These are phyloP conservation scores for Eospalax fontanierii DNA, from an alignment of 2,797 vertebrate species.

Conservation along the genomic window DNA sequence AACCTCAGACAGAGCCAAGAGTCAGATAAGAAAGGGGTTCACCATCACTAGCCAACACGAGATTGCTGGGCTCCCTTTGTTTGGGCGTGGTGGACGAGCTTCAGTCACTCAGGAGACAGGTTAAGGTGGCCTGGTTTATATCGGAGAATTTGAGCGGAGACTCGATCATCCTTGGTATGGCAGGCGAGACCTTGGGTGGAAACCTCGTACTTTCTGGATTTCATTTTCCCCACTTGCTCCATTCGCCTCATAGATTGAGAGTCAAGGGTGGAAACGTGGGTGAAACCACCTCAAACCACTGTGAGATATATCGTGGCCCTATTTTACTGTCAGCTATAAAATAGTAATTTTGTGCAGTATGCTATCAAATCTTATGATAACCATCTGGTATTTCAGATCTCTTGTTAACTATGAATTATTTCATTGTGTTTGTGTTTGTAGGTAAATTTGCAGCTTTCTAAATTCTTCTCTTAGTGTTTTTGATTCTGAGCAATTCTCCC, in stretches of 20 bases:
- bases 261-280: not conserved
- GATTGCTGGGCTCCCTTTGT: not conserved
- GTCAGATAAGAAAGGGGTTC: not conserved
- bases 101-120: not conserved
- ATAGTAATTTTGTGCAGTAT: not conserved
- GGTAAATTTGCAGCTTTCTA: not conserved
- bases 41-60: not conserved
- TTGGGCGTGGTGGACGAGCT: not conserved
- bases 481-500: not conserved
- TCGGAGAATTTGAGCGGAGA: constrained; percentile 8
- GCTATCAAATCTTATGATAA: constrained; percentile 4
- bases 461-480: not conserved
- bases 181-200: not conserved
- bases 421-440: not conserved
- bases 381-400: not conserved
- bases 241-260: not conserved
- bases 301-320: not conserved
- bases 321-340: not conserved
- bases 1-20: not conserved
- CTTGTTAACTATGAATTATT: not conserved
- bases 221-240: not conserved
- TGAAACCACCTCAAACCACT: not conserved
- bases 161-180: not conserved
- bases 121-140: constrained; percentile 1
- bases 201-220: not conserved